These are phyloP conservation scores for Stenchaetothrips biformis DNA, from an alignment of 2,888 invertebrate genomes.

Conservation along the genomic window DNA sequence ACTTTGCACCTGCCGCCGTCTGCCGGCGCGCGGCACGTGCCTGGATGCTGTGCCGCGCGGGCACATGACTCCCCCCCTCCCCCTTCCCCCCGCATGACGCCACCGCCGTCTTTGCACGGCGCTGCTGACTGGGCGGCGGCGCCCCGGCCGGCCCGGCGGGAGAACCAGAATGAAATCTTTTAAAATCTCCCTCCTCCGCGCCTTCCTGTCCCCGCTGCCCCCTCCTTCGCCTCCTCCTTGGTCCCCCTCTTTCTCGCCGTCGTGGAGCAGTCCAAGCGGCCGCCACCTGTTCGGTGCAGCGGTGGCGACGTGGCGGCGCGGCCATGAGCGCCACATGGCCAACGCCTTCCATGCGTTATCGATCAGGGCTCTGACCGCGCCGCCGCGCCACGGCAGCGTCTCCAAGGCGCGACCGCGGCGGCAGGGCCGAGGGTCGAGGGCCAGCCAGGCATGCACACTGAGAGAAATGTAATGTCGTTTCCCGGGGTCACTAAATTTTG, in stretches of 20 bases:
- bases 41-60: too few relatives aligned
- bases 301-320: neutral
- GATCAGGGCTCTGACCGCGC: too few relatives aligned
- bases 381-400: too few relatives aligned
- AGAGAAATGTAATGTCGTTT: too few relatives aligned
- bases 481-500: too few relatives aligned
- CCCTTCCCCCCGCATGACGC: constrained; percentile 1
- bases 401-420: too few relatives aligned
- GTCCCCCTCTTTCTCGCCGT: neutral
- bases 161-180: constrained; percentile 39
- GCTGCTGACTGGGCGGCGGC: constrained; percentile 42
- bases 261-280: neutral
- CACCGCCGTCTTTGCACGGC: constrained; percentile 32
- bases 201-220: constrained; percentile 29
- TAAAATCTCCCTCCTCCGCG: constrained; percentile 26
- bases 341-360: too few relatives aligned
- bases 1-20: too few relatives aligned
- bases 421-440: too few relatives aligned
- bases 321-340: too few relatives aligned
- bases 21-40: too few relatives aligned
- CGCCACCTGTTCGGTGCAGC: neutral
- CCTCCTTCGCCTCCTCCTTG: neutral
- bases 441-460: too few relatives aligned
- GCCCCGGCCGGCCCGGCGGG: constrained; percentile 34
- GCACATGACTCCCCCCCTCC: neutral